Conservation (phyloP, 2,888 invertebrate species). For the Augochlorella aurata region DNA sequence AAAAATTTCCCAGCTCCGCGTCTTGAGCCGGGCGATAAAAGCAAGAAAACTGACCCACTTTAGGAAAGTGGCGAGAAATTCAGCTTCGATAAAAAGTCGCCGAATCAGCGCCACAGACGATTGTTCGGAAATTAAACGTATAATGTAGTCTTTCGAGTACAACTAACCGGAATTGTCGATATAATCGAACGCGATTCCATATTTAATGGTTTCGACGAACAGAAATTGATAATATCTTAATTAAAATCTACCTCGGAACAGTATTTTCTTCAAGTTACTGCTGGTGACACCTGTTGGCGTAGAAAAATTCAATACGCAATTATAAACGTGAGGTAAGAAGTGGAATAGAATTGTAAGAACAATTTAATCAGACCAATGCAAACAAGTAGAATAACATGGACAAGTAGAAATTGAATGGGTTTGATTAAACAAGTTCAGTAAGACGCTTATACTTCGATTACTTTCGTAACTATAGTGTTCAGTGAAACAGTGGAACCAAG, state of each 20-base stretch:
- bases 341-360: neutral
- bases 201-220: neutral
- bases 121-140: slow-evolving; percentile 50
- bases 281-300: neutral
- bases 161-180: neutral
- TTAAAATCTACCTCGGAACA: neutral
- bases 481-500: too few relatives aligned
- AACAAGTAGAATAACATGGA: too few relatives aligned
- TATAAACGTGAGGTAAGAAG: neutral
- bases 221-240: slow-evolving; percentile 10
- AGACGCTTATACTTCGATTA: too few relatives aligned
- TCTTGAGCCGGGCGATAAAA: slow-evolving; percentile 27
- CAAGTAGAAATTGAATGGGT: too few relatives aligned
- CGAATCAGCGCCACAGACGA: slow-evolving; percentile 43
- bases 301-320: neutral
- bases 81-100: slow-evolving; percentile 66
- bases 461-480: too few relatives aligned
- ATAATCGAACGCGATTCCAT: slow-evolving; percentile 8
- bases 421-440: too few relatives aligned
- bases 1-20: slow-evolving; percentile 40
- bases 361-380: too few relatives aligned
- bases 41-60: slow-evolving; percentile 49
- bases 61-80: slow-evolving; percentile 20
- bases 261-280: neutral
- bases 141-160: slow-evolving; percentile 29